These are phyloP conservation scores for Drosophila mauritiana DNA, from an alignment of 1,140 invertebrate species.

Conservation along the genomic window DNA sequence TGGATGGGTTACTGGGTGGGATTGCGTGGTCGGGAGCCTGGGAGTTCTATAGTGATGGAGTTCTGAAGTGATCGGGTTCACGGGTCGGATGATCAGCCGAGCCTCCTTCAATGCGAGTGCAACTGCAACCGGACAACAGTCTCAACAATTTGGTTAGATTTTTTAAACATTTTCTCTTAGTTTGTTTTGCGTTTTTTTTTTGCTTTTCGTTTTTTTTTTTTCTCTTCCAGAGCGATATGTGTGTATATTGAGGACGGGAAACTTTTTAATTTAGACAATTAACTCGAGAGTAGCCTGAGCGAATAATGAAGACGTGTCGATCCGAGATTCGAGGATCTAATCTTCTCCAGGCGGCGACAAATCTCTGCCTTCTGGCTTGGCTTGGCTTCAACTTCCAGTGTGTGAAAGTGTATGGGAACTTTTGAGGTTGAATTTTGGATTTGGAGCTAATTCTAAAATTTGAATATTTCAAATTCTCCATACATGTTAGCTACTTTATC, in stretches of 20 bases:
- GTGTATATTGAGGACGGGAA: conserved; percentile 17
- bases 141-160: conserved; percentile 63
- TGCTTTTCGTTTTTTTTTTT: conserved; percentile 14
- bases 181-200: conserved; percentile 34
- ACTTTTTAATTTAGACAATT: conserved; percentile 53
- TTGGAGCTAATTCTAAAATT: neutral
- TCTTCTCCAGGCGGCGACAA: neutral
- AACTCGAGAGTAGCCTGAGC: conserved; percentile 46
- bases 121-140: conserved; percentile 64
- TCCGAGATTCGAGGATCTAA: neutral
- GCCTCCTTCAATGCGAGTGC: conserved; percentile 55
- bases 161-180: conserved; percentile 63
- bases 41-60: neutral
- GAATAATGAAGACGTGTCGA: neutral
- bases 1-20: neutral
- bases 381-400: neutral
- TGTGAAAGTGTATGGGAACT: neutral
- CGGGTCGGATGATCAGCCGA: neutral
- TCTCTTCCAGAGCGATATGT: conserved; percentile 17
- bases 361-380: neutral
- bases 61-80: neutral
- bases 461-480: neutral
- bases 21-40: neutral
- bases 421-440: conserved; percentile 1
- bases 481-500: neutral